A percentile compares a stretch with the other conserved stretches of the same genome.
These are phyloP conservation scores for Campaea margaritaria DNA, from an alignment of 2,888 invertebrate genomes.

Conservation along the genomic window DNA sequence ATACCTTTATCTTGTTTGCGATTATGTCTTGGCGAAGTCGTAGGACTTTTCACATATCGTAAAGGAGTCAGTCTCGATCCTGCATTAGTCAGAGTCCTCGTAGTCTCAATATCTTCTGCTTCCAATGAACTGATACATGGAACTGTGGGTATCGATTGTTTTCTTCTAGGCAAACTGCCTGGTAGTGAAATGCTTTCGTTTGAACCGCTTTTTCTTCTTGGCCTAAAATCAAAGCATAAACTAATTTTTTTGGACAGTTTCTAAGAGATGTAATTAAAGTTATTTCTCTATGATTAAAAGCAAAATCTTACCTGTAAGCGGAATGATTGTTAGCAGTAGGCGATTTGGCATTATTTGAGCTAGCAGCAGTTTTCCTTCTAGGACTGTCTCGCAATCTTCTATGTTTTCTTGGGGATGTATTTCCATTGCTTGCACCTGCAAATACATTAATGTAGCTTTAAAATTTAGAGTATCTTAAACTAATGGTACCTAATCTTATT, in stretches of 20 bases:
- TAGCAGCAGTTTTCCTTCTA: constrained; percentile 86
- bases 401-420: constrained; percentile 85
- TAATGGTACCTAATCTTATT: no score
- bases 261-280: not conserved
- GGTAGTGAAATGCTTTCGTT: constrained; percentile 88
- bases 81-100: constrained; percentile 77
- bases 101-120: constrained; percentile 81
- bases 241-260: no score
- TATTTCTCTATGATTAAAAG: not conserved
- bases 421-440: constrained; percentile 74
- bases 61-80: constrained; percentile 79
- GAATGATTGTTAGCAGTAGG: constrained; percentile 78
- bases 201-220: constrained; percentile 81
- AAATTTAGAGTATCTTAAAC: not conserved
- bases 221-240: constrained; percentile 51
- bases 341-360: constrained; percentile 82
- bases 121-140: constrained; percentile 79
- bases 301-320: constrained; percentile 69
- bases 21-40: constrained; percentile 83
- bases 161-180: constrained; percentile 86
- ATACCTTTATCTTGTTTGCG: constrained; percentile 73
- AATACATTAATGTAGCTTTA: constrained; percentile 12
- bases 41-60: constrained; percentile 76
- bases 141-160: constrained; percentile 83
- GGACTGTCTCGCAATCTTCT: constrained; percentile 88